Evolutionary conservation across 2,888 invertebrate species (phyloP), one percentile per base, ranked within the genome.

Genomic region (Agonopterix heracliana): DNA sequence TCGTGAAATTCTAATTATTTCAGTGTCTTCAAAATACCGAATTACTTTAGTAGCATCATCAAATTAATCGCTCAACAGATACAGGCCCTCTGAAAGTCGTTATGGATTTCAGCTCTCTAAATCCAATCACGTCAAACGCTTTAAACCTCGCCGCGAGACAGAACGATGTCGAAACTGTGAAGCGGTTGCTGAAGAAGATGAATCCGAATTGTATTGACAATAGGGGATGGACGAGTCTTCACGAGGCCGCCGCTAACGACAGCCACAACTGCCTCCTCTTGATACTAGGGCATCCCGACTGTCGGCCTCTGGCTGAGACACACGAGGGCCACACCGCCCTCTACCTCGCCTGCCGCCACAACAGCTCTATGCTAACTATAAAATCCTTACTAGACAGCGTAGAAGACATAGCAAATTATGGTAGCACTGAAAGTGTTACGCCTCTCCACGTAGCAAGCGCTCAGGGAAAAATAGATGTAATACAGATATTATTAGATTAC

Each of bases 51-150:
- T 26, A 7, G 26, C 26, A 26, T 26, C 7, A 26, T 26, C 1
- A 26, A 26, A 26, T 26, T 26, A 26, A 26, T 26, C 26, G 26
- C 26, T 26, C 26, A 26, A 26, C 5, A 26, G 26, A 26, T 26
- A 17, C 17, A 17, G 3, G 17, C 17, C 2, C 17, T 17, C 17
- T 17, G 7, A 26, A 26, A 26, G 26, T 5, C 26, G 26, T 38
- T n/a, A 86, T 90, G 88, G 89, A 90, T 74, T 89, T 90, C 59
- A 89, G 89, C 64, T 85, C 88, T 9, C 76, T 78, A 48, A 90
- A 89, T 66, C 89, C 89, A n/a, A 65, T 62, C 14, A 79, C 87
- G 11, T 78, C 83, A 1, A 89, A 89, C 58, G 76, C 82, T 17
- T 64, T 90, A 8, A 89, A 78, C 60, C 61, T 87, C 45, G 89